Base-by-base conservation (phyloP, 35 echinoderm and acorn worm genomes). In the Anneissia japonica region DNA sequence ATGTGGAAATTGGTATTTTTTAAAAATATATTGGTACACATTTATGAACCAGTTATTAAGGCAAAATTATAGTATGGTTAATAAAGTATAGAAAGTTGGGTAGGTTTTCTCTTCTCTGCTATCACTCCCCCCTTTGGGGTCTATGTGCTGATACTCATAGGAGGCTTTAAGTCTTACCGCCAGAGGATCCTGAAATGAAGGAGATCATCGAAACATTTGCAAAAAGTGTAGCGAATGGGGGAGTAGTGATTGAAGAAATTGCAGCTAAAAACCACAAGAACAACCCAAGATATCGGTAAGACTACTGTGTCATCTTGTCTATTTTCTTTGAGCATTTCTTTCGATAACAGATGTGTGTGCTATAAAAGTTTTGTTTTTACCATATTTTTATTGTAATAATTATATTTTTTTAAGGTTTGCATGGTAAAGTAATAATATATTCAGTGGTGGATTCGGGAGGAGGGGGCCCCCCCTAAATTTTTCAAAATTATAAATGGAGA, bases 121-220 rank as follows among this genome's bases (percentile, higher is more conserved):
- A 17, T 78, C 36, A 35, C 36, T 13, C 13, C 13, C 32, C 76
- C 32, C 36, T 78, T 26, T 78, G 76, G 36, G 36, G 76, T 13
- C 33, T 26, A 34, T 78, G 32, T 72, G 37, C 92, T 81, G 91
- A 90, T 97, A 93, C 95, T 97, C 82, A 97, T 97, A 97, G 91
- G 88, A 84, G 81, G 85, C 81, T 93, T 84, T 88, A 89, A 97
- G 95, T 97, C 91, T 93, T 82, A 84, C 95, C 95, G 91, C 95
- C 91, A 97, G 95, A 97, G 85, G 91, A 97, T 85, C 41, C 85
- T 81, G 82, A 90, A 26, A 51, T 88, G 40, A 81, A 77, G 73
- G 26, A 90, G 32, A 74, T 84, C 16, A 84, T 97, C 36, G 85
- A 93, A 79, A 83, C 38, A 55, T 81, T 97, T 38, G 94, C 95